Conservation (phyloP, 2,888 invertebrate species). For the Apotomis turbidana region DNA sequence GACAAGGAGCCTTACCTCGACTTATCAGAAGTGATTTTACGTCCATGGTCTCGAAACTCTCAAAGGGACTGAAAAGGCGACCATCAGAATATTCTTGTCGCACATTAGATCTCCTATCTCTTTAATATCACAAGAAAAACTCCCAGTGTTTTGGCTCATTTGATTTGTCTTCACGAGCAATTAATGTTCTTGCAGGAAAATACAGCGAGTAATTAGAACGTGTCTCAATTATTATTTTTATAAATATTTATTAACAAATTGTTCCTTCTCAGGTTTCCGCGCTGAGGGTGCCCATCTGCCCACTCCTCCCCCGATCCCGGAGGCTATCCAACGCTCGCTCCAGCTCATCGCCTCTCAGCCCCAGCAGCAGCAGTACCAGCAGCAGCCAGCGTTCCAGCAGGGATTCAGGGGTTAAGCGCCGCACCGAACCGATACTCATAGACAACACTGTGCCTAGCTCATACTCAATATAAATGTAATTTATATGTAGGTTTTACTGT, state of each 20-base stretch:
- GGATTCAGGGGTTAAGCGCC: conserved; percentile 67
- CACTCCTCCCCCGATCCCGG: conserved; percentile 86
- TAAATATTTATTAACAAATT: background rate
- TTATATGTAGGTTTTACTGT: conserved; percentile 68
- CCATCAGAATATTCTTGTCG: too few species aligned
- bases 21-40: too few species aligned
- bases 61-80: too few species aligned
- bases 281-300: conserved; percentile 85
- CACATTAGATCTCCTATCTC: too few species aligned
- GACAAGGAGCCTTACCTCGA: too few species aligned
- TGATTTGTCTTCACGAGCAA: too few species aligned
- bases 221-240: too few species aligned
- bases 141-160: too few species aligned
- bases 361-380: conserved; percentile 61
- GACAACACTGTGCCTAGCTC: conserved; percentile 47
- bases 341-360: conserved; percentile 70
- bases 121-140: too few species aligned
- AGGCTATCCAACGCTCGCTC: conserved; percentile 82
- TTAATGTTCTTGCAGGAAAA: too few species aligned
- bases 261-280: conserved; percentile 81
- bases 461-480: conserved; percentile 51
- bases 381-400: conserved; percentile 53
- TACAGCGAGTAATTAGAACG: too few species aligned
- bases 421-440: conserved; percentile 40
- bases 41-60: too few species aligned